Base-by-base conservation (phyloP, 2,797 vertebrate species). In the Spondyliosoma cantharus region DNA sequence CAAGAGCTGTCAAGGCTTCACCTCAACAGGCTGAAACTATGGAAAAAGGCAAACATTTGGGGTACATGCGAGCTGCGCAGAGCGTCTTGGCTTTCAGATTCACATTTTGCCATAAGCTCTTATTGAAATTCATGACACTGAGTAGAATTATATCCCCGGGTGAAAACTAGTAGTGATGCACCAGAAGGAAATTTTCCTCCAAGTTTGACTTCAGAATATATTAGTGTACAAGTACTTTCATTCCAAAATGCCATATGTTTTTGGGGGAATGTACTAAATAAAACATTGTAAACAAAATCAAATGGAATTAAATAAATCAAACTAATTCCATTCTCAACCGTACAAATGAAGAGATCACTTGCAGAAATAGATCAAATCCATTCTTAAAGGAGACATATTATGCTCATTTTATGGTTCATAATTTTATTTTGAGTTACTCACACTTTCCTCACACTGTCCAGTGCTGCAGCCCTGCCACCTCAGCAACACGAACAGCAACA, bases 91-190 rank as follows among this genome's bases (percentile, higher is more conserved):
- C 56, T 63, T 75, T 49, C 57, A 37, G 2, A 63, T 75, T 54
- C n/a, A 57, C 37, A 75, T 50, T 8, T 87, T 5, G 12, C 50
- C 22, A 64, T 27, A 78, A 76, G 61, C 73, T 71, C 83, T 74
- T 71, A 66, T 76, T 90, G 56, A 86, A 90, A 87, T 82, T 76
- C 75, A 73, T 64, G 45, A 64, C 74, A 78, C 58, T 42, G 24
- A 78, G 76, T 20, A 22, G 50, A 79, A 61, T 73, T 54, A 74
- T 43, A 66, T 53, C 76, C 24, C 66, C 62, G 14, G 54, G 67
- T 8, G 24, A 52, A 77, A 74, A 76, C 63, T 7, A 65, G 64
- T 0, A 19, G n/a, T 0, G 2, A 81, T 48, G 32, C 65, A 68
- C 37, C 32, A 58, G 64, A 57, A 43, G 46, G 54, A 12, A 62